Base-by-base conservation (phyloP, 2,888 invertebrate genomes). In the Cryptocephalus primarius region DNA sequence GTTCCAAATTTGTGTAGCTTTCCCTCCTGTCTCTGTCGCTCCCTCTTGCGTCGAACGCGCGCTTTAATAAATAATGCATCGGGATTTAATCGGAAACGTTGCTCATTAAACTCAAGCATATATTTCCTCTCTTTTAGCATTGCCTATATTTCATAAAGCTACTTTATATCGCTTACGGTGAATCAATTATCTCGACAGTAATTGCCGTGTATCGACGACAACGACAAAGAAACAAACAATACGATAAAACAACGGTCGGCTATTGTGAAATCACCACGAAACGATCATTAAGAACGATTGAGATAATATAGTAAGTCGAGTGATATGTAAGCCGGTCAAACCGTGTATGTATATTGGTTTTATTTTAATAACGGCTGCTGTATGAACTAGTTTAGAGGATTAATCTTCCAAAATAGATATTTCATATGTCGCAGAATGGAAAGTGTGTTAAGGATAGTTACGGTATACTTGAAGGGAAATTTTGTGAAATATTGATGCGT, bases 61-160 rank as follows among this genome's bases (percentile, higher is more conserved):
- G 36, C n/a, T 36, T 36, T 36, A 22, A 36, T 62, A 57, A 62
- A 62, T 62, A 58, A 62, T 62, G 57, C 52, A 60, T 40, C 43
- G 49, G 44, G 51, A 56, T 53, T 57, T 60, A 59, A 60, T 60
- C 59, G 59, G 55, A 52, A 49, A 57, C 55, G 51, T 51, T 54
- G 50, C 55, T 55, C 59, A 60, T 61, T 61, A 60, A 61, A 61
- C 60, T 60, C 58, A 61, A 55, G 56, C 60, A 53, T 56, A 51
- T 47, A 51, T 50, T 55, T 52, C 45, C 40, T 33, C 42, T 38
- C 40, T 42, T 22, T 32, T 42, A 33, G 9, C 50, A 51, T 48
- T 46, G 41, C 48, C 46, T 46, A 48, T 50, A 52, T 52, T 52
- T 54, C 48, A 51, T 52, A 44, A 48, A 54, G 47, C 48, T 52